Evolutionary conservation across 2,113 vertebrate genomes (phyloP).

Genomic region (Tupaia tana): DNA sequence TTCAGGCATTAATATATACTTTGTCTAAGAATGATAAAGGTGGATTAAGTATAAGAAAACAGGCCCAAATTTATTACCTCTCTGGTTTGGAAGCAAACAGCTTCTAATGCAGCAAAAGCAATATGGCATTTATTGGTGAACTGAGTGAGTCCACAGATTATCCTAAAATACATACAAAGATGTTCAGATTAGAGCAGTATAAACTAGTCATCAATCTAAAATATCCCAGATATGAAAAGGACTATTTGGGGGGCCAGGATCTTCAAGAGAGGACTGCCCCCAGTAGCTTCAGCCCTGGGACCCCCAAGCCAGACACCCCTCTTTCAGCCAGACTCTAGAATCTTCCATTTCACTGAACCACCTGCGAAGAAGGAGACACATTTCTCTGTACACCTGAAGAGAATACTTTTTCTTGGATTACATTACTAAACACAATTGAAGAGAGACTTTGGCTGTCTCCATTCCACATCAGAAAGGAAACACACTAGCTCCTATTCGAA

Average conservation of each 20-base stretch:
- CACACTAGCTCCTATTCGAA: no score
- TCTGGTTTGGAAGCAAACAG: conserved; percentile 98
- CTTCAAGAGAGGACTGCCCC: no score
- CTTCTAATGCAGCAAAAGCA: conserved; percentile 98
- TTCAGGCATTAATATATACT: not conserved
- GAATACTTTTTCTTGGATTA: no score
- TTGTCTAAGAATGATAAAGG: not conserved
- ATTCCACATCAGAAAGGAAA: no score
- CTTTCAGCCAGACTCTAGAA: no score
- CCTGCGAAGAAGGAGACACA: no score
- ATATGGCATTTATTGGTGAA: conserved; percentile 98
- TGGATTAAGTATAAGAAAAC: not conserved
- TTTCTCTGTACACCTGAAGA: no score
- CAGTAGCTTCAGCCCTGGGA: no score
- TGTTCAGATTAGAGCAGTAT: conserved; percentile 53
- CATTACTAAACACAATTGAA: no score
- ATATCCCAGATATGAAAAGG: not conserved
- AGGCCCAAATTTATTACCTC: conserved; percentile 89
- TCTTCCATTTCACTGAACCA: no score
- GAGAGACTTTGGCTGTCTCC: no score
- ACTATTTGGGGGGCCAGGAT: not conserved
- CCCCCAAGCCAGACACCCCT: no score
- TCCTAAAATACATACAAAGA: conserved; percentile 87
- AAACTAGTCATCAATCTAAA: not conserved
- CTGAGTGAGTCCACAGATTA: conserved; percentile 99